Conservation (phyloP, 2,888 invertebrate species). For the Bugulina stolonifera region DNA sequence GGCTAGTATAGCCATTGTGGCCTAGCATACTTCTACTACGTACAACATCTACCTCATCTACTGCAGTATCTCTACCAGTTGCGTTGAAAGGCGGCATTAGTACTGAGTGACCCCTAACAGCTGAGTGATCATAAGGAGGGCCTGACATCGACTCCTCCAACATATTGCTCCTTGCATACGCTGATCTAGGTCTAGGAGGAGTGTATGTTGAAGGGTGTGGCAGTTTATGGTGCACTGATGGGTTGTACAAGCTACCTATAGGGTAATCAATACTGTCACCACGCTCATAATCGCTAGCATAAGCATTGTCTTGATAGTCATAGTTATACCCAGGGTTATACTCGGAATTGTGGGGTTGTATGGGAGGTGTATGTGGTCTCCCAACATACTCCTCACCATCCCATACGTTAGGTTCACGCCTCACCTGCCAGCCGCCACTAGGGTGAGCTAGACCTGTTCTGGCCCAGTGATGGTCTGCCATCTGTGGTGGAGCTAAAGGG, state of each 20-base stretch:
- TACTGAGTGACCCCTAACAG: constrained; percentile 16
- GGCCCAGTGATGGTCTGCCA: neutral
- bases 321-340: constrained; percentile 13
- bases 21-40: too few species aligned
- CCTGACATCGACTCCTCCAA: neutral
- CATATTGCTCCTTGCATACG: neutral
- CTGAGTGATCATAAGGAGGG: neutral
- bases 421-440: constrained; percentile 11
- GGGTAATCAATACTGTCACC: neutral
- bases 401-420: neutral
- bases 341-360: neutral
- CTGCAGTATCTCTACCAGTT: too few species aligned
- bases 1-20: neutral
- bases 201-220: neutral
- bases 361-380: constrained; percentile 7
- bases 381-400: neutral
- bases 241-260: neutral
- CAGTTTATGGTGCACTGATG: neutral
- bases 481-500: neutral
- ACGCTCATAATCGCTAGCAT: neutral
- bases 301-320: neutral
- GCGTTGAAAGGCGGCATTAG: constrained; percentile 3
- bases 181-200: too few species aligned
- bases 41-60: too few species aligned
- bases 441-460: neutral